Percentiles rank a stretch among this genome's conserved stretches.
Conservation (phyloP, 2,888 invertebrate genomes). For the Iphiclides podalirius region DNA sequence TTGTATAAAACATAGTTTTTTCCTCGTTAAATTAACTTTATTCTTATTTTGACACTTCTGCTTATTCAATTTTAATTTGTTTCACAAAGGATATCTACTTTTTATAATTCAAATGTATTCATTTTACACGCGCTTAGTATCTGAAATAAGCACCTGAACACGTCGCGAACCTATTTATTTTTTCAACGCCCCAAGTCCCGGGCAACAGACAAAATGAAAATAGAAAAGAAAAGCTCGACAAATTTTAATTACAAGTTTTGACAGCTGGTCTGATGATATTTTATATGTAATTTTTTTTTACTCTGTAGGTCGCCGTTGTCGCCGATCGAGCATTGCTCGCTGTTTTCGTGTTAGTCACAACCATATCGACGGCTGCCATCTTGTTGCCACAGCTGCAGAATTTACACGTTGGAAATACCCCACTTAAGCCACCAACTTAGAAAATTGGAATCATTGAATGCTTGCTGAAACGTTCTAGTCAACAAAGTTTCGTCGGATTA, state of each 20-base stretch:
- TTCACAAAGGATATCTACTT: too few species aligned
- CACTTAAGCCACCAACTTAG: slow-evolving; percentile 67
- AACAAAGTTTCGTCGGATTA: too few species aligned
- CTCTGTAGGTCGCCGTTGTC: slow-evolving; percentile 84
- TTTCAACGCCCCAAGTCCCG: neutral
- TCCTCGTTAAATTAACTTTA: too few species aligned
- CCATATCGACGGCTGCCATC: slow-evolving; percentile 89
- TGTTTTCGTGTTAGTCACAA: slow-evolving; percentile 87
- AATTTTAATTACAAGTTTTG: slow-evolving; percentile 17
- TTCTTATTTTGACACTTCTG: too few species aligned
- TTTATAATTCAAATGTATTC: too few species aligned
- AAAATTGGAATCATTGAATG: neutral
- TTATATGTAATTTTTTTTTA: slow-evolving; percentile 23
- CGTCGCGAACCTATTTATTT: neutral
- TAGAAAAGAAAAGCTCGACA: slow-evolving; percentile 1
- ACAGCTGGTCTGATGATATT: slow-evolving; percentile 27
- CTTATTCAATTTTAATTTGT: too few species aligned
- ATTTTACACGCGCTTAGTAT: neutral
- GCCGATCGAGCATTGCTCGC: slow-evolving; percentile 89
- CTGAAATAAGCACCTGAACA: slow-evolving; percentile 11
- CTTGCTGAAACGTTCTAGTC: neutral
- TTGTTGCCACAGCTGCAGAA: slow-evolving; percentile 83
- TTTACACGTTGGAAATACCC: slow-evolving; percentile 71
- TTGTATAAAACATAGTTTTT: too few species aligned
- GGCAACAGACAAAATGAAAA: slow-evolving; percentile 1